Base-by-base conservation (phyloP, 2,888 invertebrate species). In the Micoletzkya japonica region DNA sequence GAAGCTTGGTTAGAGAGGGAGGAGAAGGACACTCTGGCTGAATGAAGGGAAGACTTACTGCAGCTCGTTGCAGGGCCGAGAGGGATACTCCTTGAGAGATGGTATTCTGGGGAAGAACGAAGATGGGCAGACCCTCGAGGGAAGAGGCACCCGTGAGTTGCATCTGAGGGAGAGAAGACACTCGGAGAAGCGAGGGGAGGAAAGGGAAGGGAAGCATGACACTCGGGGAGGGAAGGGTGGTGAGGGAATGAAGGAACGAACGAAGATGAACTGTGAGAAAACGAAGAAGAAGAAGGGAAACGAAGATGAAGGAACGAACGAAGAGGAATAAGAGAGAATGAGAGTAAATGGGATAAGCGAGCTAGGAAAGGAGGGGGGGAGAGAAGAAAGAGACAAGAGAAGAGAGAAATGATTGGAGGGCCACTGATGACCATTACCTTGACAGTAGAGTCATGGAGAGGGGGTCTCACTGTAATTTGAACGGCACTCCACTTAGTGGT, bases 51-150 rank as follows among this genome's bases (percentile, higher is more conserved):
- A 0, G 44, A 58, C 72, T 56, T 49, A 76, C 76, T 24, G 72
- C 74, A 4, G 75, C 76, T 56, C 73, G 72, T 36, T 77, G 77
- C 20, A 77, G 64, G 2, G 76, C 74, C 10, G 76, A 74, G 3
- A 75, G 52, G 4, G 75, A 72, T 26, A 77, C 71, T 34, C 72
- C 59, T 4, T 72, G 68, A 17, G 69, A 66, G 36, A 71, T 68
- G 17, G 73, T 72, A 26, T 60, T 72, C 34, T 72, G 72, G 1
- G 76, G 76, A n/a, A 76, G 71, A 30, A 77, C 60, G 60, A 77
- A 75, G 52, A 77, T 76, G 2, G 77, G 77, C 20, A 76, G 72
- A 24, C 77, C 77, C 68, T 77, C 77, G 70, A 72, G 75, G 17
- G 74, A 66, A 49, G 63, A 74, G 39, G 64, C 70, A 26, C 59